Conservation (phyloP, 2,888 invertebrate genomes). For the Allophyes oxyacanthae region DNA sequence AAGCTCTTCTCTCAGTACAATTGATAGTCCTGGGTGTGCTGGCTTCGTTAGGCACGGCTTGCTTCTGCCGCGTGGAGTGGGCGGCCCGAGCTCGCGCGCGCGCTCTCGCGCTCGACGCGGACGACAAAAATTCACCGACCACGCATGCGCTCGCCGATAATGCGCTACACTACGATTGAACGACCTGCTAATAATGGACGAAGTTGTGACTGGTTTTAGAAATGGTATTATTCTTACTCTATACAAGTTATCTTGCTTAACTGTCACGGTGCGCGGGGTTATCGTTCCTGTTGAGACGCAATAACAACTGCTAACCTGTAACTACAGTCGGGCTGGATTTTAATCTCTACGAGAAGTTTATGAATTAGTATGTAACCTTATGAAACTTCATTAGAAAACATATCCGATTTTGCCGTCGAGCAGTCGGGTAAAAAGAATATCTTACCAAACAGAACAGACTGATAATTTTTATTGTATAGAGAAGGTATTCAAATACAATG, state of each 20-base stretch:
- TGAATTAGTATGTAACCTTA: no score
- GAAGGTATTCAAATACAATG: no score
- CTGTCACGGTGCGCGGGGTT: no score
- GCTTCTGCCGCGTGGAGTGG: slow-evolving; percentile 95
- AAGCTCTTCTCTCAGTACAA: slow-evolving; percentile 92
- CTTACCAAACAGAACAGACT: no score
- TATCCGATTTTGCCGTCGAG: no score
- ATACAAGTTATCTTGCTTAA: not conserved
- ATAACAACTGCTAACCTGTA: no score
- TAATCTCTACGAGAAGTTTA: no score
- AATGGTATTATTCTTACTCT: slow-evolving; percentile 5
- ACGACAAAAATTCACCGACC: slow-evolving; percentile 73
- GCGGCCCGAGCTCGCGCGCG: slow-evolving; percentile 73
- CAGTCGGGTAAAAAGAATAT: no score
- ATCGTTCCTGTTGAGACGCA: no score
- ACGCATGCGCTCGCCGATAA: slow-evolving; percentile 79
- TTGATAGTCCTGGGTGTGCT: slow-evolving; percentile 92
- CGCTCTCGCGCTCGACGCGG: slow-evolving; percentile 68
- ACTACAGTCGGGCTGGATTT: no score
- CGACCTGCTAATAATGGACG: not conserved
- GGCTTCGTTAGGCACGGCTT: slow-evolving; percentile 92
- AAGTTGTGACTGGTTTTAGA: slow-evolving; percentile 34
- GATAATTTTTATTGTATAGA: no score
- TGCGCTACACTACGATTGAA: slow-evolving; percentile 81
- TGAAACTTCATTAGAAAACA: no score